Evolutionary conservation across 2,797 vertebrate genomes (phyloP), one percentile per base, ranked within the genome.

Genomic region (Rhinella marina): DNA sequence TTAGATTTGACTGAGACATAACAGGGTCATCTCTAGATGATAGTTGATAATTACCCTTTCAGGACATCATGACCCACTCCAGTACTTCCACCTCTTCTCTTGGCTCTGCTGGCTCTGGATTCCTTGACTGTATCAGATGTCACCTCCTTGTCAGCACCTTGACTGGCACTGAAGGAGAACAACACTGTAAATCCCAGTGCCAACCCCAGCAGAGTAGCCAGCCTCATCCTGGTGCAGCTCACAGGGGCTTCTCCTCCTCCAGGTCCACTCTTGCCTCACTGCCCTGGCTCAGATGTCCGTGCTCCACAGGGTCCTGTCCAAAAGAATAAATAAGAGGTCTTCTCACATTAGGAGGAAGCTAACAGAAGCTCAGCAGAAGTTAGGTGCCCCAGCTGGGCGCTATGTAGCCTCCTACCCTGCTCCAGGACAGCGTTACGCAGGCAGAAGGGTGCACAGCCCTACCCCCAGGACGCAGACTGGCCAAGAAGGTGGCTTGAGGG

Each of bases 21-120:
- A 2, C 29, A 81, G 32, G n/a, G 27, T 61, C 17, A 61, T 57
- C 12, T 27, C n/a, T 77, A 52, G 4, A 54, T 52, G 2, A 80
- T 23, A 7, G 41, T 7, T 62, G 57, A 48, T 85, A 75, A 3
- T 95, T 97, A 99, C 98, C 98, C 98, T 94, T 97, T 97, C 62
- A 99, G 97, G 59, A 96, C 96, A 88, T 99, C 97, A 89, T 97
- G 96, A 29, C 96, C 97, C 21, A 92, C 94, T 68, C 94, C 93
- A 54, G 92, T 85, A 7, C 86, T 82, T n/a, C 91, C 90, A 61
- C 94, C 93, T 86, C 97, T 94, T 93, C 97, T 95, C 94, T 98
- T 99, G 90, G 97, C 95, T 92, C 98, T 94, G 94, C 92, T 97
- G 92, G 95, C 94, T 92, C 96, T 93, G 92, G 93, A 92, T 92